These are phyloP conservation scores for Troglohyphantes excavatus DNA, from an alignment of 2,888 invertebrate genomes.

Conservation along the genomic window DNA sequence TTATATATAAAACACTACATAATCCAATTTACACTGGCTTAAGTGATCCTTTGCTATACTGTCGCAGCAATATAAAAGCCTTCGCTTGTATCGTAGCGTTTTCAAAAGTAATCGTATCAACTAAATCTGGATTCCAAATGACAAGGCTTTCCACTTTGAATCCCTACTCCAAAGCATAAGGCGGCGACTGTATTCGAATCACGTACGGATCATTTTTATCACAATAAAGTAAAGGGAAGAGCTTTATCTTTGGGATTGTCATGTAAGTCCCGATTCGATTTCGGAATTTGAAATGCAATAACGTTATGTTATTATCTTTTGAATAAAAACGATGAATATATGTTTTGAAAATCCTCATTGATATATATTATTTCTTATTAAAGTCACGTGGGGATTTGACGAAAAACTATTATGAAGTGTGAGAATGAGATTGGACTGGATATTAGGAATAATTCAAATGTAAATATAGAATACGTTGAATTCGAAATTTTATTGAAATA, in stretches of 20 bases:
- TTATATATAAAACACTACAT: neutral
- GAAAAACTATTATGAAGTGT: neutral
- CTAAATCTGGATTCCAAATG: constrained; percentile 51
- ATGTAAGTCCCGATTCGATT: neutral
- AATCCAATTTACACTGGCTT: neutral
- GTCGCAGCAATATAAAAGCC: neutral
- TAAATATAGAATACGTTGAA: no score
- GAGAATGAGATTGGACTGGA: no score
- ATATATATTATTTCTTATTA: neutral
- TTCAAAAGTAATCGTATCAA: constrained; percentile 16
- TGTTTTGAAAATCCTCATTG: neutral
- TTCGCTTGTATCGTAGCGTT: neutral
- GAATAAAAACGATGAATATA: neutral
- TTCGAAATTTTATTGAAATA: no score
- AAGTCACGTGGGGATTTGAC: neutral
- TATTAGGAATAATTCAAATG: no score
- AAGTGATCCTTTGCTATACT: neutral
- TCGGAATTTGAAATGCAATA: neutral
- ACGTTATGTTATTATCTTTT: neutral
- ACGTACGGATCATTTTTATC: constrained; percentile 51
- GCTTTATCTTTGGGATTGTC: constrained; percentile 7
- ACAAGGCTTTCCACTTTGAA: constrained; percentile 58
- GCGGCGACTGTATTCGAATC: constrained; percentile 20
- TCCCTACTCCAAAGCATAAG: constrained; percentile 42
- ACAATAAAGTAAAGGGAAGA: constrained; percentile 11